These are phyloP conservation scores for Hydrozoanthus tunicans DNA, from an alignment of 64 coral and sea anemone genomes.

Conservation along the genomic window DNA sequence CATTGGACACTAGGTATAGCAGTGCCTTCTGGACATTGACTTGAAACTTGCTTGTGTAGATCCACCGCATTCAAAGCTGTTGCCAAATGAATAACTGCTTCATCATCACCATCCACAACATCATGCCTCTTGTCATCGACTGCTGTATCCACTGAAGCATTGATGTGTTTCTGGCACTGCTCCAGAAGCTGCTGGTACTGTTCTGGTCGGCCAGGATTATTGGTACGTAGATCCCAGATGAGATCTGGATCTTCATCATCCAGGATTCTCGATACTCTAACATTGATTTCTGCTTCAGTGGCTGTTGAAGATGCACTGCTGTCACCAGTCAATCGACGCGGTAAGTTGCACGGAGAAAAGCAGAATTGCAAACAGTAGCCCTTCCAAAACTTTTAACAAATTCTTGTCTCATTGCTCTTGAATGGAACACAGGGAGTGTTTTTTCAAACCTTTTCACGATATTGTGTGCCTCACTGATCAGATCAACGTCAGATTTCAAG, in stretches of 20 bases:
- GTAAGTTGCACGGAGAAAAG: constrained; percentile 42
- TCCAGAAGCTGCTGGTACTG: constrained; percentile 43
- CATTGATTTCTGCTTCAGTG: constrained; percentile 31
- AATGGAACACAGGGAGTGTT: constrained; percentile 47
- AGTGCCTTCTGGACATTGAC: constrained; percentile 30
- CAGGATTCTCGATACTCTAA: constrained; percentile 54
- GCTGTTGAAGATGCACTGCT: constrained; percentile 4
- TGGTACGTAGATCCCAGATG: constrained; percentile 42
- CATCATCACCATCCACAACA: constrained; percentile 23
- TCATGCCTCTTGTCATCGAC: constrained; percentile 52
- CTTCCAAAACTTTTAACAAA: constrained; percentile 55
- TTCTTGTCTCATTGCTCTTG: constrained; percentile 50
- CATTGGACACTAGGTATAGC: constrained; percentile 40
- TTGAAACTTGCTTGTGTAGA: constrained; percentile 33
- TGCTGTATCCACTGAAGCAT: constrained; percentile 56
- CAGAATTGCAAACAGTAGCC: constrained; percentile 38
- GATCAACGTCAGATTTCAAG: constrained; percentile 15
- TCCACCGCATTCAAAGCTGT: constrained; percentile 53
- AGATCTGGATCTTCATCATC: constrained; percentile 52
- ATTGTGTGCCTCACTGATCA: constrained; percentile 27
- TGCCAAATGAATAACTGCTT: constrained; percentile 57
- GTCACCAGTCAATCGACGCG: constrained; percentile 48
- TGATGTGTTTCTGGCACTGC: constrained; percentile 51
- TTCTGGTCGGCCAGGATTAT: constrained; percentile 57
- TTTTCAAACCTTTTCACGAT: constrained; percentile 33